These are phyloP conservation scores for Crossaster papposus DNA, from an alignment of 53 echinoderm and acorn worm genomes.

Conservation along the genomic window DNA sequence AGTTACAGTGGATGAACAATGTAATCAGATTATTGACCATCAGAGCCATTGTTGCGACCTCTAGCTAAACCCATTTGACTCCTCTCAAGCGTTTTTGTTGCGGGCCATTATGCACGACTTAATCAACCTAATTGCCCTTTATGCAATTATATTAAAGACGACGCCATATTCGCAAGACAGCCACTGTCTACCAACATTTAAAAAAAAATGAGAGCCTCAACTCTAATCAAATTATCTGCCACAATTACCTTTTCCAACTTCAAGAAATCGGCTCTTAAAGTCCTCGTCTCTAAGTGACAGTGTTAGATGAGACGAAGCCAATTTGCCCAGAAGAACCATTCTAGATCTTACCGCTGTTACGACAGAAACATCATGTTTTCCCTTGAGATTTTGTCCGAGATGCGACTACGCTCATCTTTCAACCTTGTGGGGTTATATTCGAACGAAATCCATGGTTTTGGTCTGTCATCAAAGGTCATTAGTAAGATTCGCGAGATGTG, in stretches of 20 bases:
- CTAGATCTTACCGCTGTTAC: not conserved
- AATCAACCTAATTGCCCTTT: not conserved
- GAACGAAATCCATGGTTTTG: not conserved
- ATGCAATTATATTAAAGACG: not conserved
- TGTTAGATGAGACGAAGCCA: not conserved
- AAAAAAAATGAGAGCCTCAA: not conserved
- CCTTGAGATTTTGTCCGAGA: not conserved
- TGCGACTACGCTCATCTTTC: not conserved
- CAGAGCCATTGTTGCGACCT: not conserved
- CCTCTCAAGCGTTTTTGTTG: not conserved
- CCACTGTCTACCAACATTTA: not conserved
- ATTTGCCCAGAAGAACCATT: not conserved
- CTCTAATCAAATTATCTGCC: constrained; percentile 1
- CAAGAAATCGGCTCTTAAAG: not conserved
- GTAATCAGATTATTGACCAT: not conserved
- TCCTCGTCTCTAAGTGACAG: not conserved
- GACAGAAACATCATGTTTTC: not conserved
- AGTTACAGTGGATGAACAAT: not conserved
- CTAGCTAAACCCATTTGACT: not conserved
- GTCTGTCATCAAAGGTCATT: not conserved
- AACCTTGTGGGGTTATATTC: not conserved
- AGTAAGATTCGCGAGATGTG: not conserved
- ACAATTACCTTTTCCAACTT: not conserved
- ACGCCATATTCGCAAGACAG: not conserved
- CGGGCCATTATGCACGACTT: not conserved